These are phyloP conservation scores for Limnothrissa miodon DNA, from an alignment of 2,113 vertebrate species.

Conservation along the genomic window DNA sequence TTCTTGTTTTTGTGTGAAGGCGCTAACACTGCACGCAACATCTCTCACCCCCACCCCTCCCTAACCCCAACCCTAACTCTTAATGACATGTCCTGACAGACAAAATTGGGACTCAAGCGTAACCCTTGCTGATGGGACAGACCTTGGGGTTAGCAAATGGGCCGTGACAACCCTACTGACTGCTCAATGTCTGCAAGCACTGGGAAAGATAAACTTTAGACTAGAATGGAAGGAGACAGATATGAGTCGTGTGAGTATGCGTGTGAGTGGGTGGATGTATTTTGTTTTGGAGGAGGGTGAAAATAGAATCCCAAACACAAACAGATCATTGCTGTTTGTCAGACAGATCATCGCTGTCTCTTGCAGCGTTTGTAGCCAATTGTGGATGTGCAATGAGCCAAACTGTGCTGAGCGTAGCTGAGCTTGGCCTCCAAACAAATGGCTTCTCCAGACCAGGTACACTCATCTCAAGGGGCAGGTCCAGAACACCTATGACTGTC, in stretches of 20 bases:
- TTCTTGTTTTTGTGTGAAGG: not conserved
- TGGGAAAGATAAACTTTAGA: not conserved
- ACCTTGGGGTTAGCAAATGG: slow-evolving; percentile 8
- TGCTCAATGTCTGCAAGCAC: not conserved
- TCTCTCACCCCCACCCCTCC: not conserved
- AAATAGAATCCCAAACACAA: not conserved
- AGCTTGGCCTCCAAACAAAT: not conserved
- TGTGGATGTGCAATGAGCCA: not conserved
- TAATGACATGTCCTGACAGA: not conserved
- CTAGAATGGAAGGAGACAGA: not conserved
- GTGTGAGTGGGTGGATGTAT: not conserved
- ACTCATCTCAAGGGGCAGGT: not conserved
- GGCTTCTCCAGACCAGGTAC: not conserved
- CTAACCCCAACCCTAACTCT: not conserved
- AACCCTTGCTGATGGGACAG: not conserved
- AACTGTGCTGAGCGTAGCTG: not conserved
- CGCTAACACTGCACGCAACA: not conserved
- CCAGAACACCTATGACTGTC: not conserved
- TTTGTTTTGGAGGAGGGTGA: not conserved
- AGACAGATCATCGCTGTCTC: not conserved
- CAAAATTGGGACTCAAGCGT: not conserved
- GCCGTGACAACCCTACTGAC: not conserved
- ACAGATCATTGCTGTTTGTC: not conserved
- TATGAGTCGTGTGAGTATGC: not conserved
- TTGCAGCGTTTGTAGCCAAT: not conserved